Percentiles rank a stretch among this genome's conserved stretches.
Evolutionary conservation across 92 coral and sea anemone genomes (phyloP).

Genomic region (Porites divaricata): DNA sequence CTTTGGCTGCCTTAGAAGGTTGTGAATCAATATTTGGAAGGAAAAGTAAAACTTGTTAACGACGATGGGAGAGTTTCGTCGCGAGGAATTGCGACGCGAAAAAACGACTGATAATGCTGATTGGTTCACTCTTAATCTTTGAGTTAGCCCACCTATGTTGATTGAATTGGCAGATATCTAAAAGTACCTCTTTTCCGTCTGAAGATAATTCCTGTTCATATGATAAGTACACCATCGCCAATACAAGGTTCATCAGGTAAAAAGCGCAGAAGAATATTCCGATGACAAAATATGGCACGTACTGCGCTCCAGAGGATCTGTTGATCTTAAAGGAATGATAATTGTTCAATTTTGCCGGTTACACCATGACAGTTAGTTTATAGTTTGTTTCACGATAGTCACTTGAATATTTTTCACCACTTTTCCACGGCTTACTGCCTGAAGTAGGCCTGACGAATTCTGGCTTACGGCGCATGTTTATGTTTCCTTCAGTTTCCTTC

Average conservation of each 20-base stretch:
- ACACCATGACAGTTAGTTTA: no score
- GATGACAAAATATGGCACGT: constrained; percentile 75
- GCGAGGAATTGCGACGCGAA: not conserved
- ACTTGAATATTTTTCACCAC: no score
- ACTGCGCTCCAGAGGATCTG: constrained; percentile 82
- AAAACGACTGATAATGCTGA: not conserved
- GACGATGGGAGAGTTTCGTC: no score
- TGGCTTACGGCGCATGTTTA: no score
- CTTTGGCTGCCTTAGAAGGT: no score
- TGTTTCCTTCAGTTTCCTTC: not conserved
- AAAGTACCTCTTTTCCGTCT: constrained; percentile 75
- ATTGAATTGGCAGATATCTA: no score
- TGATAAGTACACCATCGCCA: constrained; percentile 91
- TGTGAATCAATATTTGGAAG: no score
- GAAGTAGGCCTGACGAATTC: no score
- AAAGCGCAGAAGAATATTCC: constrained; percentile 92
- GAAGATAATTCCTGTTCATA: constrained; percentile 83
- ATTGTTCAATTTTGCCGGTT: not conserved
- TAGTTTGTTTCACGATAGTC: no score
- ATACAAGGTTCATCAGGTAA: constrained; percentile 87
- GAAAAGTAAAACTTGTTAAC: no score
- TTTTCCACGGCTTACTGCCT: not conserved
- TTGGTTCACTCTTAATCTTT: not conserved
- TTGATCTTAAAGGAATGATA: constrained; percentile 54
- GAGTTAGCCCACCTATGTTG: not conserved